A percentile compares a stretch with the other conserved stretches of the same genome.
Conservation (phyloP, 2,797 vertebrate species). For the Molossus alvarezi region DNA sequence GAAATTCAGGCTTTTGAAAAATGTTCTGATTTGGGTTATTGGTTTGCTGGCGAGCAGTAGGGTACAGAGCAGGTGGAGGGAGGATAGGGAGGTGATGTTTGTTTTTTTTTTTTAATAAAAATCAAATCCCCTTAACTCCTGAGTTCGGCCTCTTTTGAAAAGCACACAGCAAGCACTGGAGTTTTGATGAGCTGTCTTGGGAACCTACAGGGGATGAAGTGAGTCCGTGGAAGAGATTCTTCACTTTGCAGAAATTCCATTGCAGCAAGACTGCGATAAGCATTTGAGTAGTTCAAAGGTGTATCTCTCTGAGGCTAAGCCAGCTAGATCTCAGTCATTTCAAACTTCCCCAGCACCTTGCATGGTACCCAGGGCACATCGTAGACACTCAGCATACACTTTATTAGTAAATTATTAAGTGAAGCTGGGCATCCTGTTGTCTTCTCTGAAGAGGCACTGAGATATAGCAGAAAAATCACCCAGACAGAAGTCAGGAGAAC, state of each 20-base stretch:
- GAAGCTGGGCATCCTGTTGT: background rate
- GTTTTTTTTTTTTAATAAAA: constrained; percentile 61
- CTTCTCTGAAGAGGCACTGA: background rate
- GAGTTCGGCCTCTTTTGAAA: constrained; percentile 56
- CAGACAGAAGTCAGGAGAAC: background rate
- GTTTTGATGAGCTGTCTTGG: background rate
- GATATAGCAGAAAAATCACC: background rate
- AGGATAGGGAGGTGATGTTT: background rate
- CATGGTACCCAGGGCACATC: rapidly evolving
- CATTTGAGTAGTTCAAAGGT: background rate
- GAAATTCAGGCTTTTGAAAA: constrained; percentile 46
- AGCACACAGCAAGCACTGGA: background rate
- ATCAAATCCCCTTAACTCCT: constrained; percentile 55
- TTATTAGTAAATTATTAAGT: background rate
- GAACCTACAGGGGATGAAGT: background rate
- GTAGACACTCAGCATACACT: background rate
- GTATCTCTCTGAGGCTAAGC: background rate
- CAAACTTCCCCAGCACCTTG: background rate
- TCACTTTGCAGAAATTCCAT: background rate
- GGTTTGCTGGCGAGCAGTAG: constrained; percentile 11
- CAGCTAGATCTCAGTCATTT: background rate
- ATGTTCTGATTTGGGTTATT: constrained; percentile 66
- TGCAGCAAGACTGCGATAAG: background rate
- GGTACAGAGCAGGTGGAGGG: constrained; percentile 1
- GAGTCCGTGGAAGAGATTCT: background rate